Evolutionary conservation across 2,888 invertebrate species (phyloP).

Genomic region (Cheiracanthium punctorium): DNA sequence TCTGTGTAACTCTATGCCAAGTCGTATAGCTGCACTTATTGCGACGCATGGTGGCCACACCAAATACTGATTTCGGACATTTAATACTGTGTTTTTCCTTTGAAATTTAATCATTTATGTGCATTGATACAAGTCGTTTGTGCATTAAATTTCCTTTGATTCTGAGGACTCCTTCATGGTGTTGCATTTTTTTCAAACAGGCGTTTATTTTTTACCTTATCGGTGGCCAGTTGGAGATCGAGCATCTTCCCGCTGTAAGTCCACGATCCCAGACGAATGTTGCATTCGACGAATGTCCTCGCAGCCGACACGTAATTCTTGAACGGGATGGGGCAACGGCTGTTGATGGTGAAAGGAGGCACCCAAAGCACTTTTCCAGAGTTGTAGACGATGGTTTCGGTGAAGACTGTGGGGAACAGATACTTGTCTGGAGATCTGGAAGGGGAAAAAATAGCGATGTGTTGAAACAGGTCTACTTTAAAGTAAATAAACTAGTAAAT

Average conservation of each 20-base stretch:
- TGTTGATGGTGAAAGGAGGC: constrained; percentile 37
- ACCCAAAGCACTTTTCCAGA: constrained; percentile 42
- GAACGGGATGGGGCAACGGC: not conserved
- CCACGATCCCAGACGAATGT: constrained; percentile 35
- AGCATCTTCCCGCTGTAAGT: constrained; percentile 25
- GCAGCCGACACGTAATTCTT: not conserved
- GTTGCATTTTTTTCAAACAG: not conserved
- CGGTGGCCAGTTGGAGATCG: not conserved
- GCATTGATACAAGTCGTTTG: no score
- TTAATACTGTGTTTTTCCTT: no score
- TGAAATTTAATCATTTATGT: no score
- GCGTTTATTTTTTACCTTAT: no score
- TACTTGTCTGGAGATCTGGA: constrained; percentile 20
- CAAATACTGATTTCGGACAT: no score
- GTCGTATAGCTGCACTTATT: no score
- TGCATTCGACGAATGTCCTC: constrained; percentile 24
- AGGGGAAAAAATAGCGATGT: not conserved
- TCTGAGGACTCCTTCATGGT: no score
- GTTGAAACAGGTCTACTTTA: not conserved
- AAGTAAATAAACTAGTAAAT: not conserved
- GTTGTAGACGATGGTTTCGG: constrained; percentile 30
- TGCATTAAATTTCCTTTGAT: no score
- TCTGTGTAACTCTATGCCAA: no score
- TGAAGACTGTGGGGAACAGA: not conserved
- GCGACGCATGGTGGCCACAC: no score